Evolutionary conservation across 2,113 vertebrate species (phyloP).

Genomic region (Pomatostomus ruficeps): DNA sequence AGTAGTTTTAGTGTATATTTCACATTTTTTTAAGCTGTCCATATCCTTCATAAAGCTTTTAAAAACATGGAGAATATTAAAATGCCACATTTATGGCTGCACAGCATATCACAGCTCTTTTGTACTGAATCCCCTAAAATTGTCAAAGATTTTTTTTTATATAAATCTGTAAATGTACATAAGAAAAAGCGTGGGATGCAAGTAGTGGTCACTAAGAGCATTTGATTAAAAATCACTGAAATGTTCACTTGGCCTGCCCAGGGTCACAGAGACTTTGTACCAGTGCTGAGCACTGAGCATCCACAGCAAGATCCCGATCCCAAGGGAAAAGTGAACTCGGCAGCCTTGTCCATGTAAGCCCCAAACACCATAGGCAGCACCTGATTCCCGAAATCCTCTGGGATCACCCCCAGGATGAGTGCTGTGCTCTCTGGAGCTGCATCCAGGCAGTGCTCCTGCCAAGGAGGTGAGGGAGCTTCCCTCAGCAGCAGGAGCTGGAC

Average conservation of each 20-base stretch:
- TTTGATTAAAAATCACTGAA: not conserved
- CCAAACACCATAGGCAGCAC: not conserved
- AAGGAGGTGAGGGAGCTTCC: not conserved
- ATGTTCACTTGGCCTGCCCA: not conserved
- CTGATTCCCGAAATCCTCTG: not conserved
- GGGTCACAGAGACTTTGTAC: not conserved
- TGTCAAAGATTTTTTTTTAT: not conserved
- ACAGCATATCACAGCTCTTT: not conserved
- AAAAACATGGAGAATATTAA: not conserved
- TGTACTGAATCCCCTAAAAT: not conserved
- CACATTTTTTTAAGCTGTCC: not conserved
- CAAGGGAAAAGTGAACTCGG: not conserved
- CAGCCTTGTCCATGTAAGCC: fast-evolving
- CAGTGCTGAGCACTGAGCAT: not conserved
- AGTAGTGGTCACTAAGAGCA: not conserved
- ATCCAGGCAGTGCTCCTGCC: not conserved
- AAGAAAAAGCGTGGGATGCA: not conserved
- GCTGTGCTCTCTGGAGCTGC: not conserved
- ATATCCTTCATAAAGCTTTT: not conserved
- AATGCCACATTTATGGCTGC: not conserved
- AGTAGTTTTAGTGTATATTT: constrained; percentile 40
- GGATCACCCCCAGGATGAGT: not conserved
- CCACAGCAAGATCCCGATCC: fast-evolving
- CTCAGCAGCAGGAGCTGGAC: not conserved
- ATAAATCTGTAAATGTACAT: not conserved